phyloP scores from a whole-genome alignment of 2,113 vertebrate genomes.

The Orthonyx spaldingii region DNA sequence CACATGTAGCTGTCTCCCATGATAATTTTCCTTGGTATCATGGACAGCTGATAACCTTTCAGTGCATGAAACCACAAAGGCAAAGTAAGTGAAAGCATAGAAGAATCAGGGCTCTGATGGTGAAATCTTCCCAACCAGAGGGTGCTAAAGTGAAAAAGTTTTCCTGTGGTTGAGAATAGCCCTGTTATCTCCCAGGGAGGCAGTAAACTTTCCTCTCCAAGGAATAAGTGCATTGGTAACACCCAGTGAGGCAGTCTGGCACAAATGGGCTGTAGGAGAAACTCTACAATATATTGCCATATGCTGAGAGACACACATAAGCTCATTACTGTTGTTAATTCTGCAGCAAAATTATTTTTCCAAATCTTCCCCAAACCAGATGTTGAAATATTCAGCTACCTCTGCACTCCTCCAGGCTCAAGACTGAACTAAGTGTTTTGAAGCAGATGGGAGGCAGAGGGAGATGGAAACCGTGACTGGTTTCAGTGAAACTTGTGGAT shows the following conservation, averaged over 20 bases:
- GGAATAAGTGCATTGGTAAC: not conserved
- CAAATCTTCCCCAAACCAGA: slow-evolving; percentile 60
- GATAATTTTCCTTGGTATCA: not conserved
- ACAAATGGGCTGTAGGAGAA: rapidly evolving
- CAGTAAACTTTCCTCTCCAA: not conserved
- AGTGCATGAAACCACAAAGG: not conserved
- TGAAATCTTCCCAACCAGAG: not conserved
- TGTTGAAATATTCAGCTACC: slow-evolving; percentile 69
- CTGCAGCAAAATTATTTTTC: slow-evolving; percentile 54
- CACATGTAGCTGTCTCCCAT: not conserved
- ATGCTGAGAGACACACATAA: slow-evolving; percentile 27
- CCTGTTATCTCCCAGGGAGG: not conserved
- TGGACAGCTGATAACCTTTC: not conserved
- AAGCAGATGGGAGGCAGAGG: slow-evolving; percentile 22
- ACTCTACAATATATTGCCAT: not conserved
- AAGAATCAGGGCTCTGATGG: not conserved
- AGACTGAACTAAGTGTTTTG: slow-evolving; percentile 17
- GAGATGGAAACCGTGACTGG: slow-evolving; percentile 24
- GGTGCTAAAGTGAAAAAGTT: not conserved
- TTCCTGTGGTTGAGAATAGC: not conserved
- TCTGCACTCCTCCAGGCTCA: not conserved
- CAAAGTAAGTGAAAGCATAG: not conserved
- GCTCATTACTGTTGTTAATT: slow-evolving; percentile 19
- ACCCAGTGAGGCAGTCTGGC: not conserved
- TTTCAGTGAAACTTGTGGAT: slow-evolving; percentile 46